phyloP scores from a whole-genome alignment of 1,140 invertebrate species.

The Papilio machaon region DNA sequence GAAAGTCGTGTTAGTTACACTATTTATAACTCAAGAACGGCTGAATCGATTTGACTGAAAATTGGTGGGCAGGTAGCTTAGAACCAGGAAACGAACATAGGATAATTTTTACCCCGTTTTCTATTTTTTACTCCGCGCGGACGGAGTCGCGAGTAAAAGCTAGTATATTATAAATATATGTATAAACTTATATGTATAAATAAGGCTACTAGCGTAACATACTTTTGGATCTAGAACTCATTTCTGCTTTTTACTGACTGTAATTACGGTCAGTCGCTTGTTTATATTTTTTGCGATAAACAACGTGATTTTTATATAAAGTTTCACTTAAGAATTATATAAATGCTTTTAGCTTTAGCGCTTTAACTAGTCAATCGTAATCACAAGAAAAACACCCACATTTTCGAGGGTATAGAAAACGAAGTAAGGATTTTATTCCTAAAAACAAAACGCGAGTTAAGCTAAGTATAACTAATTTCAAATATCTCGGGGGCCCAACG shows the following conservation, averaged over 20 bases:
- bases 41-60: too few species aligned
- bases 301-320: neutral
- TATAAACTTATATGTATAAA: neutral
- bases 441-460: neutral
- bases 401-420: neutral
- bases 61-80: too few species aligned
- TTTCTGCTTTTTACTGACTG: neutral
- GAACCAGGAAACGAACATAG: too few species aligned
- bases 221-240: neutral
- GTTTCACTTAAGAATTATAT: neutral
- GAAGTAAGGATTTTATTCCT: neutral
- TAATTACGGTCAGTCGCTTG: neutral
- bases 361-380: neutral
- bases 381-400: neutral
- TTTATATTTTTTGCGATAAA: constrained; percentile 11
- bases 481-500: too few species aligned
- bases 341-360: neutral
- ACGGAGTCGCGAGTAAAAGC: too few species aligned
- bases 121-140: too few species aligned
- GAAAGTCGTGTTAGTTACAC: too few species aligned
- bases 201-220: constrained; percentile 6
- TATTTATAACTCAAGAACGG: too few species aligned
- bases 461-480: neutral
- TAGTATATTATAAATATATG: neutral
- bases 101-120: too few species aligned